A percentile compares a stretch with the other conserved stretches of the same genome.
Evolutionary conservation across 2,888 invertebrate species (phyloP).

Genomic region (Hyposoter didymator): DNA sequence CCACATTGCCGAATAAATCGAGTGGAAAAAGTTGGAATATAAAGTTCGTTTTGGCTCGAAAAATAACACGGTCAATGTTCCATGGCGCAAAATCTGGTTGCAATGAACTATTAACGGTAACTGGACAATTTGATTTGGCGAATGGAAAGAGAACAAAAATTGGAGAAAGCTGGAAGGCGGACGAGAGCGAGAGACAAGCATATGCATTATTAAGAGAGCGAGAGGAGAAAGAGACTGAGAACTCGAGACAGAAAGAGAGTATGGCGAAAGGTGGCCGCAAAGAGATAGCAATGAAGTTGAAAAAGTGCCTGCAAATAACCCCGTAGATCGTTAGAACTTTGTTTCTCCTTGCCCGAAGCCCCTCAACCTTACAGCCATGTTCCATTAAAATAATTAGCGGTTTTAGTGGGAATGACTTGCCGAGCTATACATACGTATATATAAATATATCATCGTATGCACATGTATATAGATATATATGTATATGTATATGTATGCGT

Average conservation of each 20-base stretch:
- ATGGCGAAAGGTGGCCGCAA: conserved; percentile 56
- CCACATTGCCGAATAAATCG: background rate
- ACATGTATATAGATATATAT: conserved; percentile 11
- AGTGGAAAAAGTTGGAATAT: background rate
- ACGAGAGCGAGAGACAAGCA: conserved; percentile 12
- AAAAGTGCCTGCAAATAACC: conserved; percentile 75
- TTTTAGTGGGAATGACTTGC: conserved; percentile 73
- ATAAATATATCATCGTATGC: conserved; percentile 3
- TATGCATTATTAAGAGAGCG: conserved; percentile 18
- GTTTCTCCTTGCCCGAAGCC: conserved; percentile 69
- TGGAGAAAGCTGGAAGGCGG: background rate
- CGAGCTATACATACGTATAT: conserved; percentile 37
- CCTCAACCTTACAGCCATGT: conserved; percentile 58
- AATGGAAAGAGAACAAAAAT: background rate
- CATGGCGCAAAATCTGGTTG: background rate
- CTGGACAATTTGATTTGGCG: background rate
- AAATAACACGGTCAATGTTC: background rate
- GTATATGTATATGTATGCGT: conserved; percentile 20
- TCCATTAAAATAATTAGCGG: conserved; percentile 74
- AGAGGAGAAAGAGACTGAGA: conserved; percentile 19
- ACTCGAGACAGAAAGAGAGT: conserved; percentile 26
- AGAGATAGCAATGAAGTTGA: conserved; percentile 69
- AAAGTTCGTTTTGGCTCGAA: background rate
- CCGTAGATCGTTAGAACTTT: conserved; percentile 75
- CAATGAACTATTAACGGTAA: background rate